These are phyloP conservation scores for Drosophila melanosoma DNA, from an alignment of 2,888 invertebrate species.

Conservation along the genomic window DNA sequence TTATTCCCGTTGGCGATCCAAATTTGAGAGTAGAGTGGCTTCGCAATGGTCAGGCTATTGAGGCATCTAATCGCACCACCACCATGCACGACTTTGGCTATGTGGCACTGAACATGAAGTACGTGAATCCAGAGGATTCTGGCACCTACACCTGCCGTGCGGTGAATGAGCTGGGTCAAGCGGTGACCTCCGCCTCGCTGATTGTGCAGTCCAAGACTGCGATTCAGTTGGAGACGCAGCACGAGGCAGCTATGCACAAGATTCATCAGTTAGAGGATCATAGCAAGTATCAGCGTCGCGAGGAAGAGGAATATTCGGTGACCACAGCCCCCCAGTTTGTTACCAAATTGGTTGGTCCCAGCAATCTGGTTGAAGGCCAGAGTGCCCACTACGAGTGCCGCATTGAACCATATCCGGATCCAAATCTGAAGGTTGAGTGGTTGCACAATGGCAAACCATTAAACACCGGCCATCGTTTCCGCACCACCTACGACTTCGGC, in stretches of 20 bases:
- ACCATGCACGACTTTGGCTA: conserved; percentile 99
- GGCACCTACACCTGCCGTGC: conserved; percentile 98
- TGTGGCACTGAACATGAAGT: conserved; percentile 97
- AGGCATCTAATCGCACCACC: conserved; percentile 95
- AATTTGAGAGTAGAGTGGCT: conserved; percentile 97
- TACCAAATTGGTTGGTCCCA: conserved; percentile 93
- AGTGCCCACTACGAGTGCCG: conserved; percentile 97
- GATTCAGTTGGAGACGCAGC: conserved; percentile 94
- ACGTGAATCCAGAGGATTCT: conserved; percentile 97
- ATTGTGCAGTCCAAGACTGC: conserved; percentile 95
- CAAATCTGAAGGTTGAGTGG: conserved; percentile 96
- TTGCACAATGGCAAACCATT: conserved; percentile 96
- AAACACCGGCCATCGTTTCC: conserved; percentile 94
- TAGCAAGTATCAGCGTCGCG: conserved; percentile 91
- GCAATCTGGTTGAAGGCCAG: conserved; percentile 93
- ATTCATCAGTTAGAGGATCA: conserved; percentile 94
- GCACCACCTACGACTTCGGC: conserved; percentile 98
- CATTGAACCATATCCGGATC: conserved; percentile 96
- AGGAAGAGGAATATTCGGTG: conserved; percentile 92
- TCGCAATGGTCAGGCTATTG: conserved; percentile 95
- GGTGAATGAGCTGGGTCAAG: conserved; percentile 96
- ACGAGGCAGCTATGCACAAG: conserved; percentile 94
- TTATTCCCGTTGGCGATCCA: conserved; percentile 97
- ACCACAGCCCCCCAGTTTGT: conserved; percentile 94
- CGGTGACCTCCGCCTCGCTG: conserved; percentile 96